Base-by-base conservation (phyloP, 1,140 invertebrate species). In the Bombus waltoni region DNA sequence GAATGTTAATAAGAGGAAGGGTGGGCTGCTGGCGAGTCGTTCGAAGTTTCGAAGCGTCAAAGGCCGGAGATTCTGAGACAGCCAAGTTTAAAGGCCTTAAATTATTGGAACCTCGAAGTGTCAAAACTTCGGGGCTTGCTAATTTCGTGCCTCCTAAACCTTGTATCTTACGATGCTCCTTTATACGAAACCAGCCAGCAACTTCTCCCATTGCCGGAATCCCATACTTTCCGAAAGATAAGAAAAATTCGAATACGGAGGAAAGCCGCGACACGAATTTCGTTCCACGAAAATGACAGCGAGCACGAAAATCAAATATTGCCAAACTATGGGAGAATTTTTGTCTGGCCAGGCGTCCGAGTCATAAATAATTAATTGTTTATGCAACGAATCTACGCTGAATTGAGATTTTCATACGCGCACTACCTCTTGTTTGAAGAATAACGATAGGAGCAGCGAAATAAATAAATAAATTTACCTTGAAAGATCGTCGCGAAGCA, bases 61-160 rank as follows among this genome's bases (percentile, higher is more conserved):
- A 81, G 79, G 66, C 35, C 28, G 8, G 3, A 38, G 47, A 81
- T 81, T 32, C 35, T 40, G 68, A 42, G 68, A 72, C 79, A 40
- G 44, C 44, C 35, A 72, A 81, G 66, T 72, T 81, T 81, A 70
- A 57, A 81, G 79, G 79, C 47, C 66, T 47, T 81, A 81, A 81
- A 81, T 81, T 81, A 81, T 57, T 72, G 68, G 66, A 81, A 47
- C 68, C 66, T 57, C 47, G 13, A 81, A 81, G 66, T 81, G 79
- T 72, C 66, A 81, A 72, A 81, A 68, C 68, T 81, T 81, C 38
- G 15, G 35, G 18, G 15, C 68, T 81, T 42, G 35, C 38, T 71
- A 81, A 81, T 47, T 72, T 68, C 47, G 66, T 9, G 68, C 47
- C 68, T 73, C 68, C 70, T 73, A 42, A 81, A 73, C 47, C 47